A percentile compares a stretch with the other conserved stretches of the same genome.
Conservation (phyloP, 92 coral and sea anemone genomes). For the Metridium senile region DNA sequence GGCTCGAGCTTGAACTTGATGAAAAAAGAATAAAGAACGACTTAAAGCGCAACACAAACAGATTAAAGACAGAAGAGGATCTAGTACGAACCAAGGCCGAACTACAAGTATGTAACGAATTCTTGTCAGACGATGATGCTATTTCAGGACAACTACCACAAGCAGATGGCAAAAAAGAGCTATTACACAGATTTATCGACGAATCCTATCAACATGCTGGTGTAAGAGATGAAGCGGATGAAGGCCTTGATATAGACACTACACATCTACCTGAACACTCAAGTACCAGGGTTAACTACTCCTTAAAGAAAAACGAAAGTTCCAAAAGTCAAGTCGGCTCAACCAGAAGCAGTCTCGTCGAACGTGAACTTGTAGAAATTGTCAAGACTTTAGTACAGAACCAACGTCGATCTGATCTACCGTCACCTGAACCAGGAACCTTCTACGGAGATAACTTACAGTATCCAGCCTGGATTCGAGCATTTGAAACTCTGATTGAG, state of each 20-base stretch:
- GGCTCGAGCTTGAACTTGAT: not conserved
- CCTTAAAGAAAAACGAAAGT: not conserved
- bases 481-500: conserved; percentile 37
- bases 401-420: conserved; percentile 39
- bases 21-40: not conserved
- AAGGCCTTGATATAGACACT: not conserved
- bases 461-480: conserved; percentile 53
- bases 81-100: not conserved
- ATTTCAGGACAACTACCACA: not conserved
- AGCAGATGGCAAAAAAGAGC: not conserved
- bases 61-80: not conserved
- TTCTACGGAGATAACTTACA: conserved; percentile 50
- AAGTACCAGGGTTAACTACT: not conserved
- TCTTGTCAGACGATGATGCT: not conserved
- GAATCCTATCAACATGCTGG: no score
- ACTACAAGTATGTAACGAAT: no score
- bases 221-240: not conserved
- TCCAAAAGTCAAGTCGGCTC: not conserved
- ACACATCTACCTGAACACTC: no score
- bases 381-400: conserved; percentile 46
- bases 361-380: conserved; percentile 34
- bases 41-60: not conserved
- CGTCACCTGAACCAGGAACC: conserved; percentile 46
- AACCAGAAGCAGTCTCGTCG: not conserved
- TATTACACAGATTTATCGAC: not conserved